Evolutionary conservation across 2,888 invertebrate species (phyloP).

Genomic region (Caenorhabditis becei): DNA sequence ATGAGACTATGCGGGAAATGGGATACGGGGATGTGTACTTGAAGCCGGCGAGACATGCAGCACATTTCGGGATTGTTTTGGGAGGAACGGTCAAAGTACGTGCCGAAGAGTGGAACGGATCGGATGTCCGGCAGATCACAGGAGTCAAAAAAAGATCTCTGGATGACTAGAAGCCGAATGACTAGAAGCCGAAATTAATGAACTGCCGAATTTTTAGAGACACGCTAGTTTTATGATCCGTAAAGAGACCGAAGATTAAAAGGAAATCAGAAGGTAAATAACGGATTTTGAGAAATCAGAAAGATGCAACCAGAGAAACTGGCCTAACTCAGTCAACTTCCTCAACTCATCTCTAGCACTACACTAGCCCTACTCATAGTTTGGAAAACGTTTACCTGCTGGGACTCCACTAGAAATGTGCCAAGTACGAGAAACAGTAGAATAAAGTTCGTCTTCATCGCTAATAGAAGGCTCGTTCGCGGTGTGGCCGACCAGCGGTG

Average conservation of each 20-base stretch:
- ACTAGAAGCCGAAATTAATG: neutral
- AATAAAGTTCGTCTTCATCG: conserved; percentile 37
- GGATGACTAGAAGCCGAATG: neutral
- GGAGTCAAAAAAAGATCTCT: neutral
- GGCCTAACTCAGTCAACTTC: no score
- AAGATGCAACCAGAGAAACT: no score
- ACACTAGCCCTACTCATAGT: no score
- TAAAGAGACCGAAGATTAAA: neutral
- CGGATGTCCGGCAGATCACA: neutral
- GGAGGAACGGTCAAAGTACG: conserved; percentile 14
- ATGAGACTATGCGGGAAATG: conserved; percentile 27
- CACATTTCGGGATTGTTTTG: conserved; percentile 24
- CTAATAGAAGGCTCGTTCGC: conserved; percentile 14
- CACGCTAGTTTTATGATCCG: neutral
- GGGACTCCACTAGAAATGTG: conserved; percentile 30
- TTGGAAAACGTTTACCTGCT: conserved; percentile 23
- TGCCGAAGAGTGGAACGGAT: neutral
- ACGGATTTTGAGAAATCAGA: no score
- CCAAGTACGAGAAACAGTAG: conserved; percentile 33
- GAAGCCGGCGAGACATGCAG: conserved; percentile 40
- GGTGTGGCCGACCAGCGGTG: conserved; percentile 16
- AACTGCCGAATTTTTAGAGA: neutral
- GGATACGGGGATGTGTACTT: conserved; percentile 40
- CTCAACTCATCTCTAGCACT: no score
- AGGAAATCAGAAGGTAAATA: neutral